phyloP scores from a whole-genome alignment of 1,140 invertebrate species.

The Drosophila insularis region DNA sequence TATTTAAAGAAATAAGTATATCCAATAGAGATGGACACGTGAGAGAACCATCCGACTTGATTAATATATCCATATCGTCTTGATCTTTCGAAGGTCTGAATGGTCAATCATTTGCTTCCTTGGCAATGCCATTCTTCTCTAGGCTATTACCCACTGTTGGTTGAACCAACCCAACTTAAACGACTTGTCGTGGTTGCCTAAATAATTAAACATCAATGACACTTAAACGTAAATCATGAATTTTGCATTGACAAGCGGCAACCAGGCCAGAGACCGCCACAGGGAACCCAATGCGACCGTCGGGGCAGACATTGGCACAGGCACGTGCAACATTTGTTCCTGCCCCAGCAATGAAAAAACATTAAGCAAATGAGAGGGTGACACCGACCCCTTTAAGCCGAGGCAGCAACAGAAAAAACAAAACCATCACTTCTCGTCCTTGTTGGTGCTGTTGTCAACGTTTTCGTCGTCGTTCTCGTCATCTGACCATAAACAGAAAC shows the following conservation, averaged over 20 bases:
- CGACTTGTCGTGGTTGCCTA: constrained; percentile 58
- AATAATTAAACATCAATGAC: constrained; percentile 80
- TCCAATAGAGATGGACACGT: not conserved
- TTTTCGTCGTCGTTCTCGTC: constrained; percentile 5
- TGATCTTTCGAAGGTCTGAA: too few species aligned
- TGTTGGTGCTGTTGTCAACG: not conserved
- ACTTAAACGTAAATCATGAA: constrained; percentile 81
- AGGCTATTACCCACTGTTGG: not conserved
- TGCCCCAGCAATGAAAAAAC: constrained; percentile 43
- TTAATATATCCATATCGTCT: too few species aligned
- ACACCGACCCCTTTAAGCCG: constrained; percentile 47
- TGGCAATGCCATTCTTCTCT: not conserved
- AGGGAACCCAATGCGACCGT: not conserved
- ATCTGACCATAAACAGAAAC: constrained; percentile 65
- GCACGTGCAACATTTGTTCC: constrained; percentile 40
- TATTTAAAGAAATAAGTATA: not conserved
- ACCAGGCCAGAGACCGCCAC: not conserved
- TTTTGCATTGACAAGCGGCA: constrained; percentile 53
- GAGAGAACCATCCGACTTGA: not conserved
- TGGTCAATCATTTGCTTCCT: not conserved
- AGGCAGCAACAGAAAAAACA: constrained; percentile 12
- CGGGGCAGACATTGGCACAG: constrained; percentile 12
- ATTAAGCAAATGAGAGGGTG: constrained; percentile 62
- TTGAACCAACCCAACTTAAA: constrained; percentile 44
- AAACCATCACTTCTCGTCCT: not conserved